These are phyloP conservation scores for Hypotaenidia philippensis DNA, from an alignment of 2,797 vertebrate species.

Conservation along the genomic window DNA sequence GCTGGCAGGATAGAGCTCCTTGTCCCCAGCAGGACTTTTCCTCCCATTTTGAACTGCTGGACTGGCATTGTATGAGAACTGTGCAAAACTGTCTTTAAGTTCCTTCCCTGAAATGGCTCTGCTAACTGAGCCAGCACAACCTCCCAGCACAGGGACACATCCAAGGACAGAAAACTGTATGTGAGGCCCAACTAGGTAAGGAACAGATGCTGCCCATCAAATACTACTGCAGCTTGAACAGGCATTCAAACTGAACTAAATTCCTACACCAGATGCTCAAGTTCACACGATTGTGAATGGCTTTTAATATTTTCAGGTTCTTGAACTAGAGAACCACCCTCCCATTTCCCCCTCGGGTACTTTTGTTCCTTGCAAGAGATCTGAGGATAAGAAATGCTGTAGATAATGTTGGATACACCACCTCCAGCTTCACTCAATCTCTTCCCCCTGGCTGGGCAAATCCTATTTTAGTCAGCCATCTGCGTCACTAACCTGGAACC, in stretches of 20 bases:
- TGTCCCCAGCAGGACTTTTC: neutral
- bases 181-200: neutral
- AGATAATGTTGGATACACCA: constrained; percentile 8
- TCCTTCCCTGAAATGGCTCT: neutral
- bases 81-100: neutral
- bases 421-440: constrained; percentile 9
- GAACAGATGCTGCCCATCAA: neutral
- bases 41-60: neutral
- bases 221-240: neutral
- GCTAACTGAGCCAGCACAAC: neutral
- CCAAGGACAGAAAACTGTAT: neutral
- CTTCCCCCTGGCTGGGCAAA: constrained; percentile 6
- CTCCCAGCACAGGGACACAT: neutral
- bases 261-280: neutral
- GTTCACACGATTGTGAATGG: neutral
- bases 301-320: neutral
- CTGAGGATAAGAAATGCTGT: neutral
- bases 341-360: neutral
- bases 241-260: neutral
- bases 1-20: neutral
- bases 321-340: neutral
- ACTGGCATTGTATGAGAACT: neutral
- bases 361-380: neutral
- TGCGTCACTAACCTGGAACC: constrained; percentile 21
- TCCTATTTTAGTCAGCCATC: constrained; percentile 49